phyloP scores from a whole-genome alignment of 37 sponge, comb jelly and placozoan genomes.

The Aplysina aerophoba region DNA sequence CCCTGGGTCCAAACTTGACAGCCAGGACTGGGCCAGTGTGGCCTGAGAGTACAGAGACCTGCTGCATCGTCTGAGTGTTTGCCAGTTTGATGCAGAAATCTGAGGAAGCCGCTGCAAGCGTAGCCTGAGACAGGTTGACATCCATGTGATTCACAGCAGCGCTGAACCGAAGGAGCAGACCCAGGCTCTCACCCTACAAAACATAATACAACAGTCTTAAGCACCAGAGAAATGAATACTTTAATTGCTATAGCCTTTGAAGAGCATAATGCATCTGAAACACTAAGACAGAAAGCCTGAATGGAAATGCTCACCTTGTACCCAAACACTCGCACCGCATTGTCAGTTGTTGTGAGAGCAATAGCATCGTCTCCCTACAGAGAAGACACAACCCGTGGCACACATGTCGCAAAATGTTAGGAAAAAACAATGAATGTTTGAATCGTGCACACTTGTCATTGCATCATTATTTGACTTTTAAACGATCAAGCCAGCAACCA shows the following conservation, averaged over 20 bases:
- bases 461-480: no score
- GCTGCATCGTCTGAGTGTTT: constrained; percentile 1
- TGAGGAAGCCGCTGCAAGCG: constrained; percentile 4
- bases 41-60: constrained; percentile 30
- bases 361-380: not conserved
- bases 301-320: not conserved
- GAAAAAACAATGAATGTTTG: no score
- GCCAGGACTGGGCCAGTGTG: constrained; percentile 80
- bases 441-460: no score
- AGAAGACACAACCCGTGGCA: not conserved
- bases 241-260: no score
- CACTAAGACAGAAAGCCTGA: not conserved
- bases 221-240: no score
- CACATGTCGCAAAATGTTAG: no score
- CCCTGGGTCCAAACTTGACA: constrained; percentile 61
- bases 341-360: not conserved
- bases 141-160: constrained; percentile 19
- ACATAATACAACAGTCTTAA: not conserved
- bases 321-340: not conserved
- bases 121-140: not conserved
- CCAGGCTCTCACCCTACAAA: not conserved
- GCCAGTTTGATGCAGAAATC: constrained; percentile 73
- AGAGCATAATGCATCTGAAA: not conserved
- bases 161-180: not conserved
- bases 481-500: no score